These are phyloP conservation scores for Notolepis coatsorum DNA, from an alignment of 2,797 vertebrate genomes.

Conservation along the genomic window DNA sequence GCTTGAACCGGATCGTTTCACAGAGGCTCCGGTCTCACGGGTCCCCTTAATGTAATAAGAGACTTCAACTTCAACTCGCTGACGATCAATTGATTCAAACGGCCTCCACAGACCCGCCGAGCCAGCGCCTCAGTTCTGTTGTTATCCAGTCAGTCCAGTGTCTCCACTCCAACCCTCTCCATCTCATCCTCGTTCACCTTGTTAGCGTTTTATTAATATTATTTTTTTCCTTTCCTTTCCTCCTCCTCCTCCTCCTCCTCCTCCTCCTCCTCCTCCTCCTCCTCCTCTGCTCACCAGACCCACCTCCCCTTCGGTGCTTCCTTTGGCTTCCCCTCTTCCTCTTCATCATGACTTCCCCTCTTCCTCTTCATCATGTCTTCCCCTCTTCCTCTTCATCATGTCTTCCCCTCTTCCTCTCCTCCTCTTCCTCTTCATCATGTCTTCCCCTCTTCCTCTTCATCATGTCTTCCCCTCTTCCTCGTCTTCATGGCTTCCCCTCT, in stretches of 20 bases:
- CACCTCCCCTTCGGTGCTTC: too few species aligned
- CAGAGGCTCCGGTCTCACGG: conserved; percentile 15
- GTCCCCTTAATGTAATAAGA: conserved; percentile 56
- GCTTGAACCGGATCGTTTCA: conserved; percentile 12
- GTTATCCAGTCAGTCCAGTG: conserved; percentile 45
- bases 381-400: too few species aligned
- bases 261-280: neutral
- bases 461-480: too few species aligned
- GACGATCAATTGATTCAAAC: conserved; percentile 62
- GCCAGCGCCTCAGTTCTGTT: conserved; percentile 49
- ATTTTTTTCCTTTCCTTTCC: neutral
- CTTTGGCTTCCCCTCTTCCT: too few species aligned
- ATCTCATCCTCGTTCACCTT: neutral
- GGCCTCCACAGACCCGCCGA: conserved; percentile 38
- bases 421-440: too few species aligned
- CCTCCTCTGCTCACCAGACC: too few species aligned
- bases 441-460: too few species aligned
- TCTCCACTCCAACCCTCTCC: conserved; percentile 6
- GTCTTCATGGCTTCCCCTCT: too few species aligned
- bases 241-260: neutral
- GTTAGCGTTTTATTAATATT: neutral
- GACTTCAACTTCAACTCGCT: conserved; percentile 21
- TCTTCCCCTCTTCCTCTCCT: too few species aligned
- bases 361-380: too few species aligned
- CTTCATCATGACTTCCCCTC: too few species aligned